These are phyloP conservation scores for Fabriciana adippe DNA, from an alignment of 2,888 invertebrate species.

Conservation along the genomic window DNA sequence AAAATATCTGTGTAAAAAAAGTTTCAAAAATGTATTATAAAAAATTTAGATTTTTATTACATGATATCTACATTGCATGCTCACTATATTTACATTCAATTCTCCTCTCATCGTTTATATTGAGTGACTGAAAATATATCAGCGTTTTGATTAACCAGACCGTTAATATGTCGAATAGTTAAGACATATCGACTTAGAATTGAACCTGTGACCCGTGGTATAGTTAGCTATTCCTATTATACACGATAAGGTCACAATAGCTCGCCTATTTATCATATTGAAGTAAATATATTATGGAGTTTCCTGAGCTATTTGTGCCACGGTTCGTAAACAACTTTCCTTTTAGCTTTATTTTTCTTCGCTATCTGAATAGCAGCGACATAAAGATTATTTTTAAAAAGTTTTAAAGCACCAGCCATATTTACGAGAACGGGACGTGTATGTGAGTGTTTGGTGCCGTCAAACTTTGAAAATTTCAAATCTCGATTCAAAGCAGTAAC, in stretches of 20 bases:
- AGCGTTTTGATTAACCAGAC: no score
- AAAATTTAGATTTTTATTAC: no score
- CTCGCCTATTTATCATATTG: no score
- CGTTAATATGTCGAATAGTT: no score
- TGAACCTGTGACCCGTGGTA: no score
- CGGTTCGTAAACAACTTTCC: not conserved
- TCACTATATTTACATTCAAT: not conserved
- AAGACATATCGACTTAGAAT: no score
- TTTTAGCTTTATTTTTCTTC: not conserved
- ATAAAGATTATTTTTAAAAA: constrained; percentile 28
- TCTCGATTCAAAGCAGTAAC: constrained; percentile 41
- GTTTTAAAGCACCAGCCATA: constrained; percentile 24
- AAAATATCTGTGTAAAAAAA: no score
- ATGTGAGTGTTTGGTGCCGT: constrained; percentile 38
- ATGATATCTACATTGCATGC: not conserved
- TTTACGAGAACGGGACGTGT: constrained; percentile 33
- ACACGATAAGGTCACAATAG: no score
- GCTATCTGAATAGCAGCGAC: not conserved
- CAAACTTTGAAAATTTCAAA: constrained; percentile 42
- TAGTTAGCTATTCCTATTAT: no score
- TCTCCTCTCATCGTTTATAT: not conserved
- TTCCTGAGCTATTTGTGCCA: no score
- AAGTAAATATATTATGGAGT: no score
- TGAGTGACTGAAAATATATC: no score
- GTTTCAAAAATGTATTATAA: not conserved